These are phyloP conservation scores for Lophura nycthemera DNA, from an alignment of 2,113 vertebrate species.

Conservation along the genomic window DNA sequence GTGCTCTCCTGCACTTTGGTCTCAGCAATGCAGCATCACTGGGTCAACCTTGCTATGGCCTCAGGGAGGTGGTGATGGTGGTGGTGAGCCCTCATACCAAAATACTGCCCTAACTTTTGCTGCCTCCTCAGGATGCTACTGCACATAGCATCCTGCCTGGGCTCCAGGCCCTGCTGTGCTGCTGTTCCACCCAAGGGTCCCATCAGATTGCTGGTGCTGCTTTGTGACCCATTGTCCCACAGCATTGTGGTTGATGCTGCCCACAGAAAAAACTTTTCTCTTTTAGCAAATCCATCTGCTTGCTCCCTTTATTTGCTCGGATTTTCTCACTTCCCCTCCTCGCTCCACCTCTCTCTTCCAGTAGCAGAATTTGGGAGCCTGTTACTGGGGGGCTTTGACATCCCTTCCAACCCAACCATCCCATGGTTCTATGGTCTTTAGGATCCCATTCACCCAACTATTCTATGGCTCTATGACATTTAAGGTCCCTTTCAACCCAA, in stretches of 20 bases:
- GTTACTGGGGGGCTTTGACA: too few relatives aligned
- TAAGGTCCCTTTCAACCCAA: too few relatives aligned
- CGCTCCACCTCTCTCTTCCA: background rate
- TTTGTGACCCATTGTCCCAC: background rate
- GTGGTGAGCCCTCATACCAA: background rate
- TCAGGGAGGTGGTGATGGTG: fast-evolving
- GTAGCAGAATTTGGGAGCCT: too few relatives aligned
- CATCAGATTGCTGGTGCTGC: background rate
- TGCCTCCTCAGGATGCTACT: too few relatives aligned
- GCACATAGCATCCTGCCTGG: fast-evolving
- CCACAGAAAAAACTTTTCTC: too few relatives aligned
- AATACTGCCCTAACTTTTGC: background rate
- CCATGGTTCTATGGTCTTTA: too few relatives aligned
- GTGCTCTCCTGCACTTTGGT: background rate
- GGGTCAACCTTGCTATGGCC: fast-evolving
- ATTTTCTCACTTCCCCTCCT: background rate
- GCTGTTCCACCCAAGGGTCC: fast-evolving
- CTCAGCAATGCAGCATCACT: background rate
- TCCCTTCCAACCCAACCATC: background rate
- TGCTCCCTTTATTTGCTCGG: background rate
- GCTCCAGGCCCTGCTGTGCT: fast-evolving
- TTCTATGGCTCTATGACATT: background rate
- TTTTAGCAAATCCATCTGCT: background rate
- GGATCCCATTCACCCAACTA: too few relatives aligned
- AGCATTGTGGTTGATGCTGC: fast-evolving